Evolutionary conservation across 1,140 invertebrate genomes (phyloP).

Genomic region (Chionoecetes opilio): DNA sequence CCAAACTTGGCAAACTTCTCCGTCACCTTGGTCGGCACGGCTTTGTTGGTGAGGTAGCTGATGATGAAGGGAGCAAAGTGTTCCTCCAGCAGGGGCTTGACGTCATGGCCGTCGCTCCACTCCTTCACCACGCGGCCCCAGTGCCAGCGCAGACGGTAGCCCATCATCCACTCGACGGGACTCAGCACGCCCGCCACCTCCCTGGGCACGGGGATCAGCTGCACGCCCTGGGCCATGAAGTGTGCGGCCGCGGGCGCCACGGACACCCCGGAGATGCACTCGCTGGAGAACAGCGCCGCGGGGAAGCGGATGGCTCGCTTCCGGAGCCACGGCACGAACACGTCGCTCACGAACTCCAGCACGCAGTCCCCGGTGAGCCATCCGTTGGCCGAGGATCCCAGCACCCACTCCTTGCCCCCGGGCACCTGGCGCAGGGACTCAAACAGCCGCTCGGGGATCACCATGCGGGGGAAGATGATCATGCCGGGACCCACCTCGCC

Average conservation of each 20-base stretch:
- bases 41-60: constrained; percentile 15
- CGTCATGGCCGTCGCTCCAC: constrained; percentile 45
- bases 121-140: constrained; percentile 63
- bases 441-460: constrained; percentile 73
- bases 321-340: constrained; percentile 71
- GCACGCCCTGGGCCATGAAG: constrained; percentile 64
- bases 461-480: constrained; percentile 73
- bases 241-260: constrained; percentile 4
- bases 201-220: constrained; percentile 60
- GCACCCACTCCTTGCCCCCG: constrained; percentile 68
- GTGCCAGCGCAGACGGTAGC: constrained; percentile 53
- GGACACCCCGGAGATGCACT: constrained; percentile 61
- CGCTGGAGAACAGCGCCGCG: constrained; percentile 67
- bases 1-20: constrained; percentile 47
- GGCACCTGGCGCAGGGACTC: constrained; percentile 43
- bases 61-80: constrained; percentile 70
- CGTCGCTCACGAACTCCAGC: constrained; percentile 68
- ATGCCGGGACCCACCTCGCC: constrained; percentile 70
- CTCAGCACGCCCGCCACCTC: constrained; percentile 49
- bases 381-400: constrained; percentile 70
- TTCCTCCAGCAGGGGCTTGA: constrained; percentile 64
- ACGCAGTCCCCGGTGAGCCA: constrained; percentile 71
- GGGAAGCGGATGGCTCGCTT: constrained; percentile 23
- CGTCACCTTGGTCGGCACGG: constrained; percentile 13
- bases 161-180: constrained; percentile 63